phyloP scores from a whole-genome alignment of 2,888 invertebrate species.

The Ganaspis brasiliensis region DNA sequence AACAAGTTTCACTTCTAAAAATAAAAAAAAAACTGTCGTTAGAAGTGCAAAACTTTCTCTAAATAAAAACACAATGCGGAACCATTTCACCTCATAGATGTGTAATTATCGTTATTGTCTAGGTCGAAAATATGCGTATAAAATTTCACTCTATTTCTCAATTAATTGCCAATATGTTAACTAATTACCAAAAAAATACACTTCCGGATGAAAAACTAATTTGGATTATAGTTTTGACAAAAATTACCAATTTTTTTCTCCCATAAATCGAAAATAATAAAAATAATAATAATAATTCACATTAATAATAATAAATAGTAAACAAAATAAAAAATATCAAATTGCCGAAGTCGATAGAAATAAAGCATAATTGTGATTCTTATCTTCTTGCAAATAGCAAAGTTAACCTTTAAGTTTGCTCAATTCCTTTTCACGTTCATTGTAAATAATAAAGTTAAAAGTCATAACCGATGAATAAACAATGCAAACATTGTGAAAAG shows the following conservation, averaged over 20 bases:
- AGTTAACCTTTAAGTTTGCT: constrained; percentile 13
- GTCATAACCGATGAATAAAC: not conserved
- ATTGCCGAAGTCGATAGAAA: not conserved
- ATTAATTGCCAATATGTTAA: not conserved
- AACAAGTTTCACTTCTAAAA: constrained; percentile 21
- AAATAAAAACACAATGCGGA: constrained; percentile 52
- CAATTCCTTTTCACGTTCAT: not conserved
- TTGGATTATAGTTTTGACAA: too few relatives aligned
- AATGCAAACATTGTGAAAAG: constrained; percentile 33
- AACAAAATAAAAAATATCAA: too few relatives aligned
- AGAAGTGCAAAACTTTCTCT: constrained; percentile 58
- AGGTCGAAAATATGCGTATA: not conserved
- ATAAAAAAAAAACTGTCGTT: constrained; percentile 51
- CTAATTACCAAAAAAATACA: too few relatives aligned
- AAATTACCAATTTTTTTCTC: too few relatives aligned
- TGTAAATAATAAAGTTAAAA: constrained; percentile 18
- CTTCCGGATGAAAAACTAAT: too few relatives aligned
- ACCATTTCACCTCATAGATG: constrained; percentile 49
- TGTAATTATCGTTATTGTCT: constrained; percentile 6
- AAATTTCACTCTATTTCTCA: not conserved
- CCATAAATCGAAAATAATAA: too few relatives aligned
- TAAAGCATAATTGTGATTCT: not conserved
- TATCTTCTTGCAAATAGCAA: not conserved
- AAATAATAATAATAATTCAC: too few relatives aligned
- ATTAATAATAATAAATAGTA: too few relatives aligned